A percentile compares a stretch with the other conserved stretches of the same genome.
Conservation (phyloP, 2,113 vertebrate species). For the Diadophis punctatus region DNA sequence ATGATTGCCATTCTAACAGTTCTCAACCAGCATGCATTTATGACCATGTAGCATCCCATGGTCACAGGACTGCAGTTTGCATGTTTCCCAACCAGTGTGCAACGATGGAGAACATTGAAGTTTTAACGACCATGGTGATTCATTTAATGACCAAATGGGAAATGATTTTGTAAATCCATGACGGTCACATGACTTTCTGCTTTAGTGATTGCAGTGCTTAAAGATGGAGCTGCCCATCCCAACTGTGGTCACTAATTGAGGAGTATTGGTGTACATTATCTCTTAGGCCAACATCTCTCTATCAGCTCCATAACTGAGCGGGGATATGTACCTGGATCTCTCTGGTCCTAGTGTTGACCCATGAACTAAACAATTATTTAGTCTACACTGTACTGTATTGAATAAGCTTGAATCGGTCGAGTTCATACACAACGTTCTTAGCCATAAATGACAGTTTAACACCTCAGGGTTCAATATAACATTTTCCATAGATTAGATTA, state of each 20-base stretch:
- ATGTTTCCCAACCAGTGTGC: not conserved
- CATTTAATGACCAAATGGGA: not conserved
- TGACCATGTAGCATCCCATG: not conserved
- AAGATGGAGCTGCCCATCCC: not conserved
- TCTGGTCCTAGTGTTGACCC: too few species aligned
- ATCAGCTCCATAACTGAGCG: too few species aligned
- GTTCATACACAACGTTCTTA: not conserved
- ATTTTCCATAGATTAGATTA: not conserved
- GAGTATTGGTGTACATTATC: not conserved
- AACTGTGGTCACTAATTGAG: not conserved
- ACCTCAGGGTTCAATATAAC: not conserved
- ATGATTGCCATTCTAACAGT: not conserved
- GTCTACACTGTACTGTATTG: not conserved
- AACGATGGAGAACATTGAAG: not conserved
- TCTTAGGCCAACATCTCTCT: not conserved
- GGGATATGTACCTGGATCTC: too few species aligned
- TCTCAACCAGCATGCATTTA: not conserved
- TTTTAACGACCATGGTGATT: not conserved
- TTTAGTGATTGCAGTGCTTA: not conserved
- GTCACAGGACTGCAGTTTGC: not conserved
- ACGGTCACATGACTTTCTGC: not conserved
- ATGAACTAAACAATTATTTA: too few species aligned
- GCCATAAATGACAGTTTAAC: not conserved
- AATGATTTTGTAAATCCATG: not conserved
- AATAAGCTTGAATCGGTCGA: not conserved